These are phyloP conservation scores for Aricia artaxerxes DNA, from an alignment of 2,888 invertebrate species.

Conservation along the genomic window DNA sequence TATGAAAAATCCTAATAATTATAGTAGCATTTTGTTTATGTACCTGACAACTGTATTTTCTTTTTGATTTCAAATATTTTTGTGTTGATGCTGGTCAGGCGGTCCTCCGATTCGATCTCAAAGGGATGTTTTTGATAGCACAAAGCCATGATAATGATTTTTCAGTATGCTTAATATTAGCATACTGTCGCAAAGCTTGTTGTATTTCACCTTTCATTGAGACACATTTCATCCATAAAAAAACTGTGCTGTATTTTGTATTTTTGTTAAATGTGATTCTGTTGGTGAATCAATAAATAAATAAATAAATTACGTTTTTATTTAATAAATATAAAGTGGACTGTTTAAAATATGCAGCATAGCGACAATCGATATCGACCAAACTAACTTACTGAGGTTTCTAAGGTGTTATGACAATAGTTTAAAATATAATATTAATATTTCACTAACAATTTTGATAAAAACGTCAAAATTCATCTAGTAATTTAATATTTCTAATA, in stretches of 20 bases:
- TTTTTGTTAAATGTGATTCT: no score
- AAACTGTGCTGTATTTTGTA: no score
- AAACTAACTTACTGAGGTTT: not conserved
- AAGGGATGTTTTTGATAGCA: constrained; percentile 78
- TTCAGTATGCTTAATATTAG: not conserved
- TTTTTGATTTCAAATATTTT: constrained; percentile 92
- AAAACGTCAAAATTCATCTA: not conserved
- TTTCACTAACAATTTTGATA: not conserved
- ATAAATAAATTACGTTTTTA: not conserved
- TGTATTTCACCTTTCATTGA: no score
- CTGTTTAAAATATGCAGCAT: constrained; percentile 45
- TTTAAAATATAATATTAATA: not conserved
- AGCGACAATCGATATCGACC: not conserved
- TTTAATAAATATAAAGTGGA: constrained; percentile 9
- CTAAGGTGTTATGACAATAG: not conserved
- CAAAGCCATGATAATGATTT: constrained; percentile 46
- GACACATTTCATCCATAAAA: no score
- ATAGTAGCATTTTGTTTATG: constrained; percentile 41
- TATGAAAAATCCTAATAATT: not conserved
- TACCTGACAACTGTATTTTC: constrained; percentile 91
- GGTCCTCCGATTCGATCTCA: constrained; percentile 75
- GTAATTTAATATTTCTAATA: not conserved
- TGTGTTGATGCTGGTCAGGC: constrained; percentile 83
- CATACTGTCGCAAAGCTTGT: no score
- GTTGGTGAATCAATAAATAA: no score